Evolutionary conservation across 2,113 vertebrate species (phyloP), one percentile per base, ranked within the genome.

Genomic region (Trochalopteron elliotii): DNA sequence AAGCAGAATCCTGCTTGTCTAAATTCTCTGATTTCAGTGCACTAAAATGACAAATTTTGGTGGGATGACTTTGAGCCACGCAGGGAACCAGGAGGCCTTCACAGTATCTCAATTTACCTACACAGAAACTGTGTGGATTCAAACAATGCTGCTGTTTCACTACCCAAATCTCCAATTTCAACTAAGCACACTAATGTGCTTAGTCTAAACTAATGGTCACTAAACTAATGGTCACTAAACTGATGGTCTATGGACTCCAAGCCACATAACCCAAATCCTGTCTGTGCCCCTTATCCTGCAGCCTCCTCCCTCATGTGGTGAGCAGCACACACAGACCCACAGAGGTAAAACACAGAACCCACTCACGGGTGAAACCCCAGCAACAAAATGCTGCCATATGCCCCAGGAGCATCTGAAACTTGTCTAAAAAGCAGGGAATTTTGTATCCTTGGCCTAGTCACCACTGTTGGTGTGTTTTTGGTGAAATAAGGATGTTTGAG

Each of bases 341-440:
- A 42, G 33, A 50, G 28, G 5, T 23, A 20, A 42, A 52, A 53
- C 59, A 78, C 24, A 23, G 14, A 2, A 42, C 47, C 11, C 37
- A 35, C 13, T 5, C 8, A 31, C 1, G 0, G 14, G 6, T 7
- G 7, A 9, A 72, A 44, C 4, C 23, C 14, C 47, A 21, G 3
- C 5, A 24, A 39, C 44, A 76, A 28, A 5, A 8, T 1, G 1
- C 24, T 33, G 9, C 2, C 2, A 1, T 3, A 28, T 11, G 9
- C 15, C 28, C 27, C 25, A 44, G 19, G 6, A n/a, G 11, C 2
- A 35, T 7, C 20, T 63, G 13, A 55, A 50, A 50, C 21, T 63
- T 28, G 23, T 23, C 22, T 24, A 13, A 40, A 70, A n/a, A 61
- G 19, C 18, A 30, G 24, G 42, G 28, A 6, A 14, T 53, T 44